A percentile compares a stretch with the other conserved stretches of the same genome.
Conservation (phyloP, 1,140 invertebrate species). For the Aleiodes sp. region DNA sequence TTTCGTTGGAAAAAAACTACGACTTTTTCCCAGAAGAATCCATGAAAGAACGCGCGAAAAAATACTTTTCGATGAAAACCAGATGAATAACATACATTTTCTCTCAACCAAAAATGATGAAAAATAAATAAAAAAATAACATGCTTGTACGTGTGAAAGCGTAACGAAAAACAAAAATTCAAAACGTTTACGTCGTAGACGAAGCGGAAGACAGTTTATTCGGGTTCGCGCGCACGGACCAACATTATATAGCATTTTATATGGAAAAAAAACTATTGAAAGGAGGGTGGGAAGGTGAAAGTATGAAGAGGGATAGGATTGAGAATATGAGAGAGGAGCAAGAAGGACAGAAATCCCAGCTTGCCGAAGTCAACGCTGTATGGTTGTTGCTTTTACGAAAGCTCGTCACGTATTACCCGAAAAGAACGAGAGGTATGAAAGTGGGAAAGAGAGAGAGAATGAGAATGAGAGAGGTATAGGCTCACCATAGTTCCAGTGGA, state of each 20-base stretch:
- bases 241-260: constrained; percentile 29
- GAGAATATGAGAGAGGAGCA: constrained; percentile 28
- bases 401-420: constrained; percentile 5
- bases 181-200: constrained; percentile 45
- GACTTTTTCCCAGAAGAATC: too few species aligned
- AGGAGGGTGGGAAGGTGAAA: background rate
- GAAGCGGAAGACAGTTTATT: constrained; percentile 24
- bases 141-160: background rate
- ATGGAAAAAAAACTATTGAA: background rate
- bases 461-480: background rate
- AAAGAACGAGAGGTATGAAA: constrained; percentile 11
- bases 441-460: background rate
- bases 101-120: constrained; percentile 1
- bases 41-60: too few species aligned
- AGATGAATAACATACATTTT: background rate
- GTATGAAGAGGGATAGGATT: background rate
- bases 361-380: constrained; percentile 7
- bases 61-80: background rate
- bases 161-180: constrained; percentile 44
- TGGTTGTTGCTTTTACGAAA: background rate
- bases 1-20: background rate
- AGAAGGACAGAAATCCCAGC: constrained; percentile 38
- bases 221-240: constrained; percentile 29
- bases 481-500: constrained; percentile 30
- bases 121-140: background rate